Evolutionary conservation across 64 coral and sea anemone genomes (phyloP).

Genomic region (Trachythela sp.): DNA sequence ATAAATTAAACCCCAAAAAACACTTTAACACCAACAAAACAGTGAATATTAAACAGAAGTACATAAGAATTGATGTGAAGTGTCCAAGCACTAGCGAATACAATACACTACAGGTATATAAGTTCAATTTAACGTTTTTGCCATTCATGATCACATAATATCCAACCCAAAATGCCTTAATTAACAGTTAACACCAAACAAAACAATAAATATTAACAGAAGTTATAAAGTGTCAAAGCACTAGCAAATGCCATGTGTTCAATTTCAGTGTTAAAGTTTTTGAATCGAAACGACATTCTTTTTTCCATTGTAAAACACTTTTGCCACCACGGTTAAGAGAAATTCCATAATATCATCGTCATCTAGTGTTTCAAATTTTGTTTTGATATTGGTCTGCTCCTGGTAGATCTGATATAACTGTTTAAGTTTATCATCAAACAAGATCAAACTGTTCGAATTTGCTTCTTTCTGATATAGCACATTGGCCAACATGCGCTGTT

Average conservation of each 20-base stretch:
- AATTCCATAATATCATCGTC: constrained; percentile 49
- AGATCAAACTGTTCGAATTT: constrained; percentile 40
- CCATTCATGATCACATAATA: not conserved
- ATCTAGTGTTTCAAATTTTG: constrained; percentile 39
- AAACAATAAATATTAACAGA: constrained; percentile 7
- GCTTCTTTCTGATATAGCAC: constrained; percentile 31
- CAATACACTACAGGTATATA: not conserved
- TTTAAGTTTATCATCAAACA: constrained; percentile 52
- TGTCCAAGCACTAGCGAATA: constrained; percentile 8
- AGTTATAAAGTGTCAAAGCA: not conserved
- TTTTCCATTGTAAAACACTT: constrained; percentile 46
- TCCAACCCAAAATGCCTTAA: not conserved
- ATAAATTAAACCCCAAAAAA: not conserved
- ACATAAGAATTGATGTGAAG: constrained; percentile 3
- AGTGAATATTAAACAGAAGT: not conserved
- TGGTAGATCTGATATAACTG: constrained; percentile 41
- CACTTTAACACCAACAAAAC: not conserved
- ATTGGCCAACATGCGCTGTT: constrained; percentile 49
- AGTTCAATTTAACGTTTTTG: not conserved
- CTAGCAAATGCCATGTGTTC: constrained; percentile 5
- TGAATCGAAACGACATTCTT: constrained; percentile 3
- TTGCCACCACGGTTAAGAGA: constrained; percentile 51
- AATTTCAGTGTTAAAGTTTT: not conserved
- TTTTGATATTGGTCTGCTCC: constrained; percentile 28
- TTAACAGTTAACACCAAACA: not conserved